phyloP scores from a whole-genome alignment of 2,113 vertebrate genomes.

The Anolis sagrei region DNA sequence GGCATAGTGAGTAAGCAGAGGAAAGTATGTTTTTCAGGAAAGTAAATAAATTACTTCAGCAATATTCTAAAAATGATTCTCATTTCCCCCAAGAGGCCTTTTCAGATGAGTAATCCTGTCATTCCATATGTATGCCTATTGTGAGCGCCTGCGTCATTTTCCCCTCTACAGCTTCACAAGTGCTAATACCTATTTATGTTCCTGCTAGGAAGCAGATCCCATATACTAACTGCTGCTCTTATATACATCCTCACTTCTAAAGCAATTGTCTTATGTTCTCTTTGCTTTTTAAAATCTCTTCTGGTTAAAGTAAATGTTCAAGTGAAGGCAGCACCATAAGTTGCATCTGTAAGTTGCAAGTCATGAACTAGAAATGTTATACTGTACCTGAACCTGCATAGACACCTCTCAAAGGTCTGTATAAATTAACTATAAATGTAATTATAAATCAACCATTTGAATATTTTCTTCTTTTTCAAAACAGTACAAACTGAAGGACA shows the following conservation, averaged over 20 bases:
- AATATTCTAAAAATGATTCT: slow-evolving; percentile 16
- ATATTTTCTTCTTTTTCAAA: slow-evolving; percentile 5
- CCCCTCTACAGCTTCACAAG: not conserved
- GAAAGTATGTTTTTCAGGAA: slow-evolving; percentile 1
- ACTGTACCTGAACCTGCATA: not conserved
- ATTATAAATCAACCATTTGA: not conserved
- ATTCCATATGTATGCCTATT: slow-evolving; percentile 19
- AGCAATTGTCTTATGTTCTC: not conserved
- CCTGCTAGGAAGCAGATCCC: slow-evolving; percentile 23
- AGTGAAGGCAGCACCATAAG: not conserved
- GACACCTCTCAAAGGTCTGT: not conserved
- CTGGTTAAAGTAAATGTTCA: slow-evolving; percentile 15
- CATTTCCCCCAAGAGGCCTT: slow-evolving; percentile 18
- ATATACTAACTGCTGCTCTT: not conserved
- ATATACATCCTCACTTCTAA: not conserved
- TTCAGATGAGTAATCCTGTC: slow-evolving; percentile 29
- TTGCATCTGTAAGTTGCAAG: not conserved
- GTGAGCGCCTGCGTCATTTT: not conserved
- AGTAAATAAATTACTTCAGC: slow-evolving; percentile 26
- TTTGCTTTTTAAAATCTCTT: not conserved
- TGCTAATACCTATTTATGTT: slow-evolving; percentile 19
- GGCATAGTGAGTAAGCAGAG: not conserved
- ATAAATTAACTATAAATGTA: not conserved
- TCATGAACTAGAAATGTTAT: not conserved
- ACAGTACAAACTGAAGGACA: not conserved